Conservation (phyloP, 2,113 vertebrate genomes). For the Sitta europaea region DNA sequence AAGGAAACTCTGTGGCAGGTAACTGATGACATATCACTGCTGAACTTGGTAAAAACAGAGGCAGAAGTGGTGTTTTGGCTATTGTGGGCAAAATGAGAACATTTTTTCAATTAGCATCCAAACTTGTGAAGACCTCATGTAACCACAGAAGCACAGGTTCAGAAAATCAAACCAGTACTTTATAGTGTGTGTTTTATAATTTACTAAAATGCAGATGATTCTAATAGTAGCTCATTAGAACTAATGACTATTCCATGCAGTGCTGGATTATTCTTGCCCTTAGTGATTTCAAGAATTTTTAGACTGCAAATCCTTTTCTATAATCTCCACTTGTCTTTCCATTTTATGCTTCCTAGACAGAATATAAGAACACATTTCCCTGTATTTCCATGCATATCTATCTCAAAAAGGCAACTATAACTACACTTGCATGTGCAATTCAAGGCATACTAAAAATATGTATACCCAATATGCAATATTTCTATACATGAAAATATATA, state of each 20-base stretch:
- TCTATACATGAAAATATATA: background rate
- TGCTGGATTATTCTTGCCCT: background rate
- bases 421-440: background rate
- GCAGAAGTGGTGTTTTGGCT: background rate
- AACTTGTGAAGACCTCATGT: background rate
- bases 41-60: background rate
- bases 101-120: background rate
- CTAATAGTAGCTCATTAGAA: background rate
- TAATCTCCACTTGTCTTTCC: background rate
- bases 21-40: accelerated
- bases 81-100: background rate
- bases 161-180: background rate
- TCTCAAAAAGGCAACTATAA: background rate
- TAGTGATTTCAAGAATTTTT: background rate
- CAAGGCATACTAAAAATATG: background rate
- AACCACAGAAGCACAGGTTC: background rate
- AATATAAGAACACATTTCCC: background rate
- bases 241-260: background rate
- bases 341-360: background rate
- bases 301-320: background rate
- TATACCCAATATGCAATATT: background rate
- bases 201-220: background rate
- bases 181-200: background rate
- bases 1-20: background rate
- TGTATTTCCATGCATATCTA: background rate